Conservation (phyloP, 2,888 invertebrate genomes). For the Andrena trimmerana region DNA sequence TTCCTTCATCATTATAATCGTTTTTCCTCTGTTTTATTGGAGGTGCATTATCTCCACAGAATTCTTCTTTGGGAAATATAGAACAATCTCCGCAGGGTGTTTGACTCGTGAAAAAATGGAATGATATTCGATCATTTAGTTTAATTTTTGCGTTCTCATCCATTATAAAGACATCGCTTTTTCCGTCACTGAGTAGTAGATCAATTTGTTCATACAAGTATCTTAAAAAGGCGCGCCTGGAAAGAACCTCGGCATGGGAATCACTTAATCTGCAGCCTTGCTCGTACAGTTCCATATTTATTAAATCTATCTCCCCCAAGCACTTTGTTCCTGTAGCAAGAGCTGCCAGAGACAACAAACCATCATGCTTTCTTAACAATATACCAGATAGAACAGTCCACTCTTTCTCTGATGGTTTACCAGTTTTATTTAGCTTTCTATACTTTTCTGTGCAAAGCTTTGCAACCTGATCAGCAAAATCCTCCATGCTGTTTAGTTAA, state of each 20-base stretch:
- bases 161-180: constrained; percentile 82
- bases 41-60: constrained; percentile 64
- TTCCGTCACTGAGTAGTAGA: constrained; percentile 78
- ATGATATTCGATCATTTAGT: constrained; percentile 88
- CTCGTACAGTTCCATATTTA: constrained; percentile 86
- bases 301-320: constrained; percentile 89
- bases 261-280: constrained; percentile 93
- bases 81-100: constrained; percentile 98
- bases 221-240: constrained; percentile 92
- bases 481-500: constrained; percentile 60
- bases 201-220: constrained; percentile 90
- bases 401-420: constrained; percentile 91
- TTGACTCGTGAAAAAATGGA: constrained; percentile 95
- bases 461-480: constrained; percentile 86
- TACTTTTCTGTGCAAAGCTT: constrained; percentile 88
- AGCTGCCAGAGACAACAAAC: constrained; percentile 89
- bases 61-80: constrained; percentile 89
- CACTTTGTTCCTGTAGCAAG: constrained; percentile 97
- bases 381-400: constrained; percentile 95
- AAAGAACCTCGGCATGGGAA: constrained; percentile 96
- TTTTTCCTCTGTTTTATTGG: constrained; percentile 72
- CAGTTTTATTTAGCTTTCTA: constrained; percentile 89
- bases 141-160: constrained; percentile 83
- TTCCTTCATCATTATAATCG: constrained; percentile 37
- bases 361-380: constrained; percentile 85